Base-by-base conservation (phyloP, 1,140 invertebrate species). In the Elymnias hypermnestra region DNA sequence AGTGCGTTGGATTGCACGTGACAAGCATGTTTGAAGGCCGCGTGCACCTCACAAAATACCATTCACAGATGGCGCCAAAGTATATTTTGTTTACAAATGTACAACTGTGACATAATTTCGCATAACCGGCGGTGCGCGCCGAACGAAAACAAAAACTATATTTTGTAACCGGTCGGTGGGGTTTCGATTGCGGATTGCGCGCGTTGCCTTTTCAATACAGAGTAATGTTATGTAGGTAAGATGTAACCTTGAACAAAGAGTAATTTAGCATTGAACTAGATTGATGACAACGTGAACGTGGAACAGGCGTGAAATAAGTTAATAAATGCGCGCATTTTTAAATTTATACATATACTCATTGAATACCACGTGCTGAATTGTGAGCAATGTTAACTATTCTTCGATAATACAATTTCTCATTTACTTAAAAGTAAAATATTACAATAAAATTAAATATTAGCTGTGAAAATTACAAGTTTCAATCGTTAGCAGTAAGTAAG, bases 51-150 rank as follows among this genome's bases (percentile, higher is more conserved):
- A 53, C 29, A 14, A 39, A 37, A 3, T 22, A 12, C 14, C 15
- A 9, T 5, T 10, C 18, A 49, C 22, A 82, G 77, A 70, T 70
- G 73, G 71, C 74, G 64, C 60, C 43, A 69, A 43, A 3, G 33
- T 36, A 23, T 26, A 18, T 21, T 45, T 63, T 78, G 74, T 74
- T 78, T 75, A 75, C 70, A 61, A 75, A 38, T 60, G 31, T 53
- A 50, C 47, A 12, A 36, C 33, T 58, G 53, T 77, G 76, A 81
- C 70, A 77, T 81, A 77, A 81, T 76, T 74, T 64, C 53, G 57
- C 58, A 52, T 75, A 75, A 77, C 67, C 12, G 10, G 40, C 33
- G 37, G 2, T 8, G 1, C 13, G 5, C 25, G 13, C 10, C 40
- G 38, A 51, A n/a, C 44, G 42, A 60, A 23, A 68, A 69, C 58